Conservation (phyloP, 2,797 vertebrate genomes). For the Glyptemys insculpta region DNA sequence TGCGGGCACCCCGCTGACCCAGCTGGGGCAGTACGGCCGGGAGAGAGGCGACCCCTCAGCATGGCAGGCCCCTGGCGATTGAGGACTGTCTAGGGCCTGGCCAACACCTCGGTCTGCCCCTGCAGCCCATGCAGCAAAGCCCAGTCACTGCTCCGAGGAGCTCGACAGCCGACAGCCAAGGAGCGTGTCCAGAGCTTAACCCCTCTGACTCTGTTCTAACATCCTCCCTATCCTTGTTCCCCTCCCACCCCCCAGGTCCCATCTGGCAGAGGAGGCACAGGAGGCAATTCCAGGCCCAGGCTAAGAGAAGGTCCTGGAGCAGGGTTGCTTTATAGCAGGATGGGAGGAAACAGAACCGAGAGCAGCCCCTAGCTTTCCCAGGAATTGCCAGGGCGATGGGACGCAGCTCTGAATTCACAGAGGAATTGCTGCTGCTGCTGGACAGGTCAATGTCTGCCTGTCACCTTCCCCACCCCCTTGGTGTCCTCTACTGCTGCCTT, state of each 20-base stretch:
- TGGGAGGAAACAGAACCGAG: too few species aligned
- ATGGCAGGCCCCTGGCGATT: accelerated
- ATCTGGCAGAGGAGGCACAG: background rate
- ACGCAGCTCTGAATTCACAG: background rate
- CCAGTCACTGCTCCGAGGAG: accelerated
- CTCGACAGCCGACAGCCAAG: background rate
- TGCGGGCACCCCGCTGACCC: too few species aligned
- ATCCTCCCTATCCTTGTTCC: background rate
- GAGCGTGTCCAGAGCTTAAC: background rate
- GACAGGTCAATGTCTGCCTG: too few species aligned
- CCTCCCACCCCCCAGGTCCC: too few species aligned
- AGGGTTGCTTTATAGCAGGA: too few species aligned
- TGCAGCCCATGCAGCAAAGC: accelerated
- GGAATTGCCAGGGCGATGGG: background rate
- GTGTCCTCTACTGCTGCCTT: too few species aligned
- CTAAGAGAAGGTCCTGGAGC: background rate
- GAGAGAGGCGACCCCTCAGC: background rate
- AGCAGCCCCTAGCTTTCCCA: too few species aligned
- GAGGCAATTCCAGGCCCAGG: background rate
- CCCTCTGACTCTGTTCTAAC: background rate
- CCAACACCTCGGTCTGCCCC: background rate
- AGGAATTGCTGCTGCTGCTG: background rate
- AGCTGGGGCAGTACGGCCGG: background rate
- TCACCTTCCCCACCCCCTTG: too few species aligned
- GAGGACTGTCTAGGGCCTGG: background rate